Percentiles rank a stretch among this genome's conserved stretches.
phyloP scores from a whole-genome alignment of 2,888 invertebrate species.

The Oligia strigilis region DNA sequence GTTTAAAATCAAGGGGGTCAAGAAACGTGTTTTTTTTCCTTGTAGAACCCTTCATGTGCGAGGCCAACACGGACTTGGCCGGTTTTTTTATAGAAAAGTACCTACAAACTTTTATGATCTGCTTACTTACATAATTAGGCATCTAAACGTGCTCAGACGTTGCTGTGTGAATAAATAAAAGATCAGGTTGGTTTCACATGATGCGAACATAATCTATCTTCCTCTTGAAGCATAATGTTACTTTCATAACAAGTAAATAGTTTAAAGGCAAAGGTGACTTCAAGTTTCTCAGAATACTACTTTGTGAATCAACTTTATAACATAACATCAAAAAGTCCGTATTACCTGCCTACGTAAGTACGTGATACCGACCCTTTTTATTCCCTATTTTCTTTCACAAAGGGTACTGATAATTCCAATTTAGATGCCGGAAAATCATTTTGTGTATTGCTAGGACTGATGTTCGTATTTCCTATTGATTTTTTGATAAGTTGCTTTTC shows the following conservation, averaged over 20 bases:
- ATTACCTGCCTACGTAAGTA: conserved; percentile 35
- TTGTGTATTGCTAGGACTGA: conserved; percentile 17
- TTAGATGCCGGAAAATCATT: conserved; percentile 26
- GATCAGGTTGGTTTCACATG: background rate
- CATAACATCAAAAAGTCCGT: conserved; percentile 27
- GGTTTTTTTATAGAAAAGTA: background rate
- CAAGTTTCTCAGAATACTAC: conserved; percentile 32
- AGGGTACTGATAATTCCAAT: conserved; percentile 43
- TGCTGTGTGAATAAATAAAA: background rate
- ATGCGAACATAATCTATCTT: conserved; percentile 13
- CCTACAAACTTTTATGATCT: background rate
- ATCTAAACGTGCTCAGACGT: background rate
- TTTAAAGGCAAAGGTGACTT: conserved; percentile 22
- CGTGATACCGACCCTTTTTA: conserved; percentile 49
- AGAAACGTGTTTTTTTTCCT: too few species aligned
- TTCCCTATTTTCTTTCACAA: conserved; percentile 45
- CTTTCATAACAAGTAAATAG: conserved; percentile 25
- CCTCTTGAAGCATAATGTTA: conserved; percentile 1
- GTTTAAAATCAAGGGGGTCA: too few species aligned
- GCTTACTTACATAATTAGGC: background rate
- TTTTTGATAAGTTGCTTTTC: conserved; percentile 12
- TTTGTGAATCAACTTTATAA: conserved; percentile 40
- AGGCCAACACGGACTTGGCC: too few species aligned
- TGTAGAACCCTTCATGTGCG: too few species aligned
- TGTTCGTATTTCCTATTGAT: conserved; percentile 26